Percentiles rank a stretch among this genome's conserved stretches.
phyloP scores from a whole-genome alignment of 2,888 invertebrate species.

The Dendrolimus houi region DNA sequence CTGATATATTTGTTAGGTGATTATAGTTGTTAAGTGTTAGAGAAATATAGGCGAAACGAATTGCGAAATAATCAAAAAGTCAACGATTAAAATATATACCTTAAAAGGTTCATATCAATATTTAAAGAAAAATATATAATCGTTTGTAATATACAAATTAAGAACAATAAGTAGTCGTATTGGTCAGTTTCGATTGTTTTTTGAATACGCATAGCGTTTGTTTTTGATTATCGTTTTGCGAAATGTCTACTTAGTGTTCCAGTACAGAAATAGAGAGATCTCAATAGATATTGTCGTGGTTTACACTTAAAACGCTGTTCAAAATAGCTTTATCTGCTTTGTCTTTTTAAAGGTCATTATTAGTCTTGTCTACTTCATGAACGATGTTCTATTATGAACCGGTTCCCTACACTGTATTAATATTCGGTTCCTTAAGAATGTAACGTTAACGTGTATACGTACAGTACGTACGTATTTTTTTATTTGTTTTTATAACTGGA shows the following conservation, averaged over 20 bases:
- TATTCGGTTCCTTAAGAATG: too few relatives aligned
- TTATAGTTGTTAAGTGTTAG: constrained; percentile 49
- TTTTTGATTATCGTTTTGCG: constrained; percentile 18
- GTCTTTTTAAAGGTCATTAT: too few relatives aligned
- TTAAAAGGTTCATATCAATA: constrained; percentile 75
- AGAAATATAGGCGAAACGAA: constrained; percentile 44
- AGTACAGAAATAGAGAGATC: constrained; percentile 1
- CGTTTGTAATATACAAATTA: constrained; percentile 60
- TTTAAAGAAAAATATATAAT: constrained; percentile 63
- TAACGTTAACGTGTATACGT: too few relatives aligned
- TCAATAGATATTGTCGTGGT: constrained; percentile 13
- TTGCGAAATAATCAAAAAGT: constrained; percentile 41
- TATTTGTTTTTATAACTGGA: too few relatives aligned
- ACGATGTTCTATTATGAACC: too few relatives aligned
- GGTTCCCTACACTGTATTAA: too few relatives aligned
- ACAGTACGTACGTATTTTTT: too few relatives aligned
- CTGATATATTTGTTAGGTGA: constrained; percentile 51
- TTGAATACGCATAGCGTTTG: constrained; percentile 58
- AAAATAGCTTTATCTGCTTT: too few relatives aligned
- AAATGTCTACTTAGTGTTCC: constrained; percentile 1
- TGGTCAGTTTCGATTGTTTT: constrained; percentile 28
- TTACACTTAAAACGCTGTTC: too few relatives aligned
- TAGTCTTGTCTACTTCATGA: too few relatives aligned
- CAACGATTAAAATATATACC: constrained; percentile 55
- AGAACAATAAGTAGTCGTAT: constrained; percentile 73